Evolutionary conservation across 1,140 invertebrate genomes (phyloP), one percentile per base, ranked within the genome.

Genomic region (Ridgeia piscesae): DNA sequence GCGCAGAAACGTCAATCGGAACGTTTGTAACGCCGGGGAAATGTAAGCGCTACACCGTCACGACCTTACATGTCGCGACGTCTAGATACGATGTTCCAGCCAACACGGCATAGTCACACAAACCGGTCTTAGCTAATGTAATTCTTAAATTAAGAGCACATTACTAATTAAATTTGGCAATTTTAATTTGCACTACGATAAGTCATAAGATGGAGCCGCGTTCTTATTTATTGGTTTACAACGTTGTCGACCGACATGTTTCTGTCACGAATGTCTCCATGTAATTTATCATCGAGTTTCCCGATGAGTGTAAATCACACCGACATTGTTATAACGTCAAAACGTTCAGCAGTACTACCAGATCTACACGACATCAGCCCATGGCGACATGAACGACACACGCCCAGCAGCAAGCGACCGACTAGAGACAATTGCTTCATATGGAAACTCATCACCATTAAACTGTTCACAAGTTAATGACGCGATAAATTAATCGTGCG

Each of bases 401-500:
- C 58, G 27, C 58, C 14, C 58, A 14, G 58, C 58, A 17, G 2
- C 58, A 77, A 77, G 58, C 58, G 17, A 21, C 58, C 4, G 58
- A 17, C 58, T 31, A 77, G 17, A 77, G 8, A 9, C 58, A 77
- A 77, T 77, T 77, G 58, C 8, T 77, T 21, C 17, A 77, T 21
- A 77, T 77, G 58, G 42, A 77, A 77, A 77, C 58, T 77, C 58
- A 77, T 77, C 58, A 77, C 27, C 58, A 77, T 77, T 77, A 77
- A 77, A 77, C 58, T 77, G 58, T 77, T 77, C 17, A 77, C 58
- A 77, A 77, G 58, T 77, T 77, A 77, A 77, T 77, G 58, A 77
- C 58, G 58, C 58, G 58, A 77, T 77, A 77, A 77, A 77, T 77
- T 77, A 77, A 77, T 9, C 58, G 2, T 77, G 2, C 27, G 58